phyloP scores from a whole-genome alignment of 2,797 vertebrate species.

The Oreochromis mossambicus region DNA sequence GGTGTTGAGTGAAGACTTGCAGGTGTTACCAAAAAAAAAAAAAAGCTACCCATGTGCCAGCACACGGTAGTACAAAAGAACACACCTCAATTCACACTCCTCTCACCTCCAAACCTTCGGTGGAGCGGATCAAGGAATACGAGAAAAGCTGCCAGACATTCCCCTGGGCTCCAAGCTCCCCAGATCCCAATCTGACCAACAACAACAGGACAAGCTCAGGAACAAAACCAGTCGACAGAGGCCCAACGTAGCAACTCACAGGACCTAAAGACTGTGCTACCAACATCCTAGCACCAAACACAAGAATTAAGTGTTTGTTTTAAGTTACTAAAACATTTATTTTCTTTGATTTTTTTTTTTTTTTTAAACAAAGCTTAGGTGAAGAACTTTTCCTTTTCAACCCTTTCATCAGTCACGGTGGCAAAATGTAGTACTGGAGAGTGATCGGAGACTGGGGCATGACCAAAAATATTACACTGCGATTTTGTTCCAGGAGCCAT shows the following conservation, averaged over 20 bases:
- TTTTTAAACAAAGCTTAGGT: background rate
- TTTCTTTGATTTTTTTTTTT: fast-evolving
- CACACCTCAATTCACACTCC: background rate
- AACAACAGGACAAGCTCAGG: background rate
- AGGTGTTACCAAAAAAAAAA: background rate
- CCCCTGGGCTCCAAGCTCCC: background rate
- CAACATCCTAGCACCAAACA: background rate
- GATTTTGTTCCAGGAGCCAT: no score
- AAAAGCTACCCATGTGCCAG: background rate
- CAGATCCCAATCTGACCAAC: background rate
- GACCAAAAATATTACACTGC: background rate
- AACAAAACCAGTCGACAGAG: background rate
- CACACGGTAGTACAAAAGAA: fast-evolving
- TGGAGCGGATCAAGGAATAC: fast-evolving
- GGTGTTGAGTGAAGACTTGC: background rate
- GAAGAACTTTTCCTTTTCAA: background rate
- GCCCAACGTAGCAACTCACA: background rate
- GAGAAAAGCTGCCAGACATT: background rate
- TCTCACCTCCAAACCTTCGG: background rate
- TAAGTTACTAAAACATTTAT: background rate
- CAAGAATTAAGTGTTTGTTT: background rate
- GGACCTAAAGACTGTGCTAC: background rate
- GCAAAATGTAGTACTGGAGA: background rate
- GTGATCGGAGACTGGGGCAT: fast-evolving
- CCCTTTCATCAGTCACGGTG: background rate